phyloP scores from a whole-genome alignment of 2,888 invertebrate species.

The Hypomecis punctinalis region DNA sequence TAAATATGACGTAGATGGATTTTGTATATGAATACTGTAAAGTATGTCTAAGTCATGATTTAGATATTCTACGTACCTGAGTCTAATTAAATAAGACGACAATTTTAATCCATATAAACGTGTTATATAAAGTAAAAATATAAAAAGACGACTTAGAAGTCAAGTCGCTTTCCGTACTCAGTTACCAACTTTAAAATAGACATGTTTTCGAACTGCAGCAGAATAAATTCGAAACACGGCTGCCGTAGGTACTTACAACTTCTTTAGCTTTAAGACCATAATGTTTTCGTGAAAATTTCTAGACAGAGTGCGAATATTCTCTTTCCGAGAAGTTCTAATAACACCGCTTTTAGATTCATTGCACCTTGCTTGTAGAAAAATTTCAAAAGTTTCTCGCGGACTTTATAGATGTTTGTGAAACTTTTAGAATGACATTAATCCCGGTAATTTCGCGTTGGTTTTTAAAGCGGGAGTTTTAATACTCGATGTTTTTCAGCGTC shows the following conservation, averaged over 20 bases:
- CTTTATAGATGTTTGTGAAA: constrained; percentile 68
- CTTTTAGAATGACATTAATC: constrained; percentile 73
- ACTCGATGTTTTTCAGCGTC: constrained; percentile 51
- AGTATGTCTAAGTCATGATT: too few species aligned
- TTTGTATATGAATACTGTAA: too few species aligned
- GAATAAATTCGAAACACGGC: constrained; percentile 42
- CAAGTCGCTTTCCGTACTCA: constrained; percentile 7
- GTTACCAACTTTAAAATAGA: constrained; percentile 29
- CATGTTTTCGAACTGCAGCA: constrained; percentile 29
- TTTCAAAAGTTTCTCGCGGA: constrained; percentile 62
- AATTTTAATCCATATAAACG: neutral
- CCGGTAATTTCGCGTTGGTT: constrained; percentile 62
- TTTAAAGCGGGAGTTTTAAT: constrained; percentile 55
- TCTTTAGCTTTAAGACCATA: constrained; percentile 57
- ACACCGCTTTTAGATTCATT: constrained; percentile 74
- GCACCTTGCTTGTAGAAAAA: constrained; percentile 74
- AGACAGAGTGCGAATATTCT: constrained; percentile 63
- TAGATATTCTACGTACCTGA: too few species aligned
- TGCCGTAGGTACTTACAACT: constrained; percentile 41
- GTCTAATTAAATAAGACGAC: too few species aligned
- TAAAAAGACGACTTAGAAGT: constrained; percentile 10
- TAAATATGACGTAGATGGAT: too few species aligned
- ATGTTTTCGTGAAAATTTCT: constrained; percentile 56
- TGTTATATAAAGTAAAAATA: neutral
- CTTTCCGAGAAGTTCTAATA: constrained; percentile 73